Evolutionary conservation across 2,797 vertebrate species (phyloP).

Genomic region (Myripristis jacobus): DNA sequence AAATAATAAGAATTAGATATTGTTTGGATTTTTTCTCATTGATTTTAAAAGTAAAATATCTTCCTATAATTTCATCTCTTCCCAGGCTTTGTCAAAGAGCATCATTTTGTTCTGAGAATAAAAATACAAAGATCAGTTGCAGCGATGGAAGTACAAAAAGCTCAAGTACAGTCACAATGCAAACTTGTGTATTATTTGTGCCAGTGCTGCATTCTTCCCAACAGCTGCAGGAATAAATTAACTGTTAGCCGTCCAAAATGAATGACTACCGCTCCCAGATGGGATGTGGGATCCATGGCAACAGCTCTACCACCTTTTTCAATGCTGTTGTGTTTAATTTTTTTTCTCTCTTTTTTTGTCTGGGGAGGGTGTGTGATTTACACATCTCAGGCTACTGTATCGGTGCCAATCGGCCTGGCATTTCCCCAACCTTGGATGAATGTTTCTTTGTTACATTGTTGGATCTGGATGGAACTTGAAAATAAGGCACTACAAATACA

Average conservation of each 20-base stretch:
- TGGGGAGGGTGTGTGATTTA: conserved; percentile 33
- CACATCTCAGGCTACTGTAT: not conserved
- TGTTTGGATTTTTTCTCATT: not conserved
- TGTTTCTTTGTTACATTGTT: not conserved
- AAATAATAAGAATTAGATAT: not conserved
- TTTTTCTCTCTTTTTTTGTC: too few relatives aligned
- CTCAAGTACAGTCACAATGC: conserved; percentile 13
- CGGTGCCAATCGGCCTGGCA: conserved; percentile 4
- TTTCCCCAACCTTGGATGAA: not conserved
- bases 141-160: conserved; percentile 27
- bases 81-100: not conserved
- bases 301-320: conserved; percentile 50
- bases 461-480: not conserved
- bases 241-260: conserved; percentile 56
- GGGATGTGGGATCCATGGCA: conserved; percentile 68
- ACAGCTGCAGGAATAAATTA: conserved; percentile 60
- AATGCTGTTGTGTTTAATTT: conserved; percentile 41
- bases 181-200: conserved; percentile 37
- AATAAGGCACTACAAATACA: not conserved
- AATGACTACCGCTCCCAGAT: conserved; percentile 55
- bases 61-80: not conserved
- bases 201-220: conserved; percentile 31
- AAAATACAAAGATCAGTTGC: not conserved
- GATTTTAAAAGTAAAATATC: not conserved
- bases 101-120: not conserved